Evolutionary conservation across 2,888 invertebrate species (phyloP).

Genomic region (Syrista parreyssii): DNA sequence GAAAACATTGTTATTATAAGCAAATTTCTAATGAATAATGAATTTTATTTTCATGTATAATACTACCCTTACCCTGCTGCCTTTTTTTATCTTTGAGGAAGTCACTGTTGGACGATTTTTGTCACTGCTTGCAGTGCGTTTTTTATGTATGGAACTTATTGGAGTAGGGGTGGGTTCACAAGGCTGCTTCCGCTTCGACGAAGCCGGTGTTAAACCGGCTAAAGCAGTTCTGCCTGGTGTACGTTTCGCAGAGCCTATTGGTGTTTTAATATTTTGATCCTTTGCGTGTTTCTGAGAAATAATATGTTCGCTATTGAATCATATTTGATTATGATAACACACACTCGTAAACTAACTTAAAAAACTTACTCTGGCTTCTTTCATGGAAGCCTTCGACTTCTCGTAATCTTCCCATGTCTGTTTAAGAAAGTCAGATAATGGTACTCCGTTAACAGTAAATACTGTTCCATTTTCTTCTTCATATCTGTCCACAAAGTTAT

Average conservation of each 20-base stretch:
- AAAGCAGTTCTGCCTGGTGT: constrained; percentile 46
- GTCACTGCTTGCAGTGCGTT: constrained; percentile 38
- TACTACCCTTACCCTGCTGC: constrained; percentile 5
- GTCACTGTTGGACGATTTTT: constrained; percentile 35
- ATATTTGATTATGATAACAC: constrained; percentile 19
- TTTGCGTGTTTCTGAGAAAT: constrained; percentile 69
- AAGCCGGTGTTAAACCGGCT: constrained; percentile 42
- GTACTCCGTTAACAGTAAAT: constrained; percentile 75
- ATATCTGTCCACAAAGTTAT: constrained; percentile 68
- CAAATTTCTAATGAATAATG: background rate
- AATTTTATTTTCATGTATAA: background rate
- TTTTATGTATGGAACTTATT: constrained; percentile 40
- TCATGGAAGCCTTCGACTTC: constrained; percentile 66
- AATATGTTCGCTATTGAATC: constrained; percentile 67
- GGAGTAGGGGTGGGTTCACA: constrained; percentile 51
- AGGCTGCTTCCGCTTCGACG: constrained; percentile 52
- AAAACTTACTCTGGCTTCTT: constrained; percentile 51
- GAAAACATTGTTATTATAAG: constrained; percentile 5
- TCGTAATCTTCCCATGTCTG: constrained; percentile 74
- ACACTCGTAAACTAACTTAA: constrained; percentile 13
- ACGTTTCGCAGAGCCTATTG: constrained; percentile 52
- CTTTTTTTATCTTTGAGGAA: constrained; percentile 15
- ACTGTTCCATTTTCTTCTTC: constrained; percentile 68
- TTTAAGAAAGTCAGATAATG: constrained; percentile 72
- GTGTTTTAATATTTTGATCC: constrained; percentile 53